Evolutionary conservation across 2,888 invertebrate species (phyloP), one percentile per base, ranked within the genome.

Genomic region (Pantelozetes paolii): DNA sequence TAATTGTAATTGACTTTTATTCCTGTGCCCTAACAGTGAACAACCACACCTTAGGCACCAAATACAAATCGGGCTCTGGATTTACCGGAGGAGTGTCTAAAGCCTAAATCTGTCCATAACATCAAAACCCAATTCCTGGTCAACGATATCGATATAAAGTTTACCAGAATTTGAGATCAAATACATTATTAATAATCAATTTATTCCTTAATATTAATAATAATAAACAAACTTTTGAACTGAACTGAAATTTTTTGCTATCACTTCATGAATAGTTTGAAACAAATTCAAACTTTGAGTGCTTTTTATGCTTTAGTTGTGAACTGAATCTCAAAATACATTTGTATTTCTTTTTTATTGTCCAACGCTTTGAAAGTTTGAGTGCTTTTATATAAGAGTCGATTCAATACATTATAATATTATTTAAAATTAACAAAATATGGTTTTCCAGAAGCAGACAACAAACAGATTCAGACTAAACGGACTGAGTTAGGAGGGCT

Each of bases 401-500:
- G 36, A n/a, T 23, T 30, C 23, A 67, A 2, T 11, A 67, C 36
- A 20, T 67, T 62, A 42, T 40, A 67, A 40, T 20, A 67, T 32
- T 20, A 67, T 32, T 57, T 26, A 15, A 57, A 48, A 11, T 57
- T 67, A 67, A 67, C 40, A 67, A 67, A 30, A 32, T 40, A 40
- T 23, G 40, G 36, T 67, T 67, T 67, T 67, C 11, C 40, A 67
- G 67, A 67, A 32, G 32, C 67, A 67, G 67, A 67, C 40, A 36
- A 20, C 23, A 67, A 67, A 67, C 40, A 59, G 23, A 59, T 13
- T n/a, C 18, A 59, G 59, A 59, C n/a, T n/a, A n/a, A 67, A 42
- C 67, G 67, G 40, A 67, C 67, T 67, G 67, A 67, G 23, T 67
- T 40, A 40, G 67, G 18, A 67, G 67, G 67, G 8, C 40, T 67